These are phyloP conservation scores for Drosophila meridionalis DNA, from an alignment of 2,888 invertebrate genomes.

Conservation along the genomic window DNA sequence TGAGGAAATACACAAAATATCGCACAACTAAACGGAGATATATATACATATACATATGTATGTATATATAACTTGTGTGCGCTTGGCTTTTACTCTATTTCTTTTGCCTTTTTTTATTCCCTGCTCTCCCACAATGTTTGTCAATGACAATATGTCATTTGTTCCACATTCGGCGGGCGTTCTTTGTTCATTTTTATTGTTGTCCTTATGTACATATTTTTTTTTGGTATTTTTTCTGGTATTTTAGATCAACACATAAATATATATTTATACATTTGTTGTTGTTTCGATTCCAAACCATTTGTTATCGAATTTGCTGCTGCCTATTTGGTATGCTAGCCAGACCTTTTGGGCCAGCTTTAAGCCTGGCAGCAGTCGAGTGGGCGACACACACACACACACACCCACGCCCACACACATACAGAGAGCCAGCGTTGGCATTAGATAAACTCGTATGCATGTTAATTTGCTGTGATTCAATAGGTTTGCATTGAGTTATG, in stretches of 20 bases:
- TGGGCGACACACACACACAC: slow-evolving; percentile 19
- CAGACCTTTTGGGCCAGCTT: slow-evolving; percentile 16
- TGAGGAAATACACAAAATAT: slow-evolving; percentile 66
- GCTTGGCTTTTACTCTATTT: slow-evolving; percentile 26
- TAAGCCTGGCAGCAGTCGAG: slow-evolving; percentile 31
- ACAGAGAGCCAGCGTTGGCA: slow-evolving; percentile 10
- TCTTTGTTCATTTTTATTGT: slow-evolving; percentile 51
- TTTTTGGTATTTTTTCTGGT: slow-evolving; percentile 14
- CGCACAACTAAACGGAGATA: slow-evolving; percentile 18
- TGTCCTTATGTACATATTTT: slow-evolving; percentile 5
- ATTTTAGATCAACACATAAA: slow-evolving; percentile 47
- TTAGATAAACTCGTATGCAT: slow-evolving; percentile 65
- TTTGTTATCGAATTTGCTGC: slow-evolving; percentile 78
- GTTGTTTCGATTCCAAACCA: slow-evolving; percentile 73
- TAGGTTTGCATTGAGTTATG: slow-evolving; percentile 76
- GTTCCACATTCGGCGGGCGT: slow-evolving; percentile 62
- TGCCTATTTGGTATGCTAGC: slow-evolving; percentile 70
- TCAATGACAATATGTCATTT: slow-evolving; percentile 78
- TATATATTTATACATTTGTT: slow-evolving; percentile 48
- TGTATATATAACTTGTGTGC: slow-evolving; percentile 6
- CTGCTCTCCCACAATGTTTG: slow-evolving; percentile 38
- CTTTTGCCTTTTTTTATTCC: slow-evolving; percentile 11
- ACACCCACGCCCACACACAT: slow-evolving; percentile 12
- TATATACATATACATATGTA: background rate
- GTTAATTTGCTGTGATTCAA: slow-evolving; percentile 80